phyloP scores from a whole-genome alignment of 2,888 invertebrate genomes.

The Drosophila antonietae region DNA sequence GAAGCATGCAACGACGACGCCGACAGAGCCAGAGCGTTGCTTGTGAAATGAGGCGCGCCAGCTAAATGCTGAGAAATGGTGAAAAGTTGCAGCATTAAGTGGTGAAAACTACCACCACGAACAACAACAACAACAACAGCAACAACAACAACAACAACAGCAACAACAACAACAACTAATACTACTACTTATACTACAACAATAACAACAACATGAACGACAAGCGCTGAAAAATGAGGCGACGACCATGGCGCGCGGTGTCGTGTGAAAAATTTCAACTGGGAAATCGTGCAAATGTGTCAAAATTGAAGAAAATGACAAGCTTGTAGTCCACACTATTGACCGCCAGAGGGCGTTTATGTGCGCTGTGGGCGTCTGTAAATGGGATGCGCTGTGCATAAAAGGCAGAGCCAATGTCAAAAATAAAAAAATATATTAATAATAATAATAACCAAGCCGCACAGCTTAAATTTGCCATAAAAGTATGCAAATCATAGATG shows the following conservation, averaged over 20 bases:
- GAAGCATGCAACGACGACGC: constrained; percentile 55
- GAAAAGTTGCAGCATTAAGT: constrained; percentile 69
- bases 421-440: background rate
- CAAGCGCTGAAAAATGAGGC: constrained; percentile 59
- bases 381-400: constrained; percentile 17
- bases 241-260: constrained; percentile 44
- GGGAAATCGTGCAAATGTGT: constrained; percentile 77
- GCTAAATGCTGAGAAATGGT: constrained; percentile 68
- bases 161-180: background rate
- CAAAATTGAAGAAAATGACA: constrained; percentile 63
- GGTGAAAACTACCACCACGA: constrained; percentile 57
- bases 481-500: constrained; percentile 57
- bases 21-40: constrained; percentile 14
- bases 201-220: constrained; percentile 36
- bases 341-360: constrained; percentile 35
- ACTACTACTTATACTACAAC: constrained; percentile 20
- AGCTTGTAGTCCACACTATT: constrained; percentile 8
- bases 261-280: constrained; percentile 58
- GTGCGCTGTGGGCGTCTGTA: constrained; percentile 21
- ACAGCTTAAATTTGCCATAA: constrained; percentile 32
- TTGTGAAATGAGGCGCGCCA: constrained; percentile 62
- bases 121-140: constrained; percentile 21
- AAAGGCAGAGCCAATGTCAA: constrained; percentile 56
- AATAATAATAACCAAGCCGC: constrained; percentile 14
- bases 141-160: constrained; percentile 17